Evolutionary conservation across 64 coral and sea anemone genomes (phyloP), one percentile per base, ranked within the genome.

Genomic region (Orbicella faveolata): DNA sequence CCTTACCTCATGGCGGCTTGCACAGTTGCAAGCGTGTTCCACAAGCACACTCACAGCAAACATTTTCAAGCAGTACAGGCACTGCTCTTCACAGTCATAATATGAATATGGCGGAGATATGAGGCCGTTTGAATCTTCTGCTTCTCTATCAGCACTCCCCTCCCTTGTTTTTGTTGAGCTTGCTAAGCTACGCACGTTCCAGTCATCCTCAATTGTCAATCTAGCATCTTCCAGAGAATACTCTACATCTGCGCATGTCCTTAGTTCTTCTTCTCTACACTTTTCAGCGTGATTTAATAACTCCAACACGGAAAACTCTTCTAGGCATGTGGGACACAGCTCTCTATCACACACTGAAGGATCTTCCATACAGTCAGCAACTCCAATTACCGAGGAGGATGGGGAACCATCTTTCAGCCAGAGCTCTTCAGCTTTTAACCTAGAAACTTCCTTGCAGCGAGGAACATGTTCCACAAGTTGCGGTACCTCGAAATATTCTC

Each of bases 51-150:
- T 75, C 1, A 90, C 74, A 17, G 89, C 65, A 70, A 90, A 90
- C 89, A 90, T 90, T 36, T 84, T 76, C 19, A 90, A 75, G 70
- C 79, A 90, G 65, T 75, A 64, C 33, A 73, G 62, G 34, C 89
- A 84, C 16, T 90, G 89, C 33, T 90, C 89, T 26, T 83, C 34
- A 37, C 89, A 90, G 9, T 90, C 79, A 34, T 61, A 34, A 20
- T 90, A 90, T 0, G 89, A 90, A 59, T 74, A 74, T n/a, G 64
- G 52, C 4, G 79, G 83, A 4, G 89, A 83, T 20, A 75, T 41
- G 30, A 30, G 30, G 30, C n/a, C 54, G 79, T 90, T n/a, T 39
- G 20, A 44, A 18, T 64, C 62, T 30, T 23, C 25, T 53, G 52
- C 52, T 53, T 6, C 52, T 53, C 10, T 53, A 53, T 53, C 33